A percentile compares a stretch with the other conserved stretches of the same genome.
These are phyloP conservation scores for Sinosuthora webbiana DNA, from an alignment of 2,113 vertebrate species.

Conservation along the genomic window DNA sequence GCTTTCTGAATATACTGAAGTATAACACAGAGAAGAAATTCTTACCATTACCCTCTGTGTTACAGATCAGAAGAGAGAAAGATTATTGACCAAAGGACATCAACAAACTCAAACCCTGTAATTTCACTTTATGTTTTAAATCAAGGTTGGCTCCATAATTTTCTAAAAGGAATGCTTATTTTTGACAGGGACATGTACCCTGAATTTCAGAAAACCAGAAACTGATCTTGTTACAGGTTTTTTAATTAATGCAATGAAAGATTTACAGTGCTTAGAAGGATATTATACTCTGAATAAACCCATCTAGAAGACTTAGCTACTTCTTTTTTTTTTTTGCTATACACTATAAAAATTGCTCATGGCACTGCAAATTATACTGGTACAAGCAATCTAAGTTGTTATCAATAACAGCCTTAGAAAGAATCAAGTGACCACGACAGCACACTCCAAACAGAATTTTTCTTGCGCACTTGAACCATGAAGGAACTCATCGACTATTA, in stretches of 20 bases:
- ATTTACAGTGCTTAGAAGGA: background rate
- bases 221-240: background rate
- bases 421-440: background rate
- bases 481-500: background rate
- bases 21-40: background rate
- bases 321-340: background rate
- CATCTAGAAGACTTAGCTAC: background rate
- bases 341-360: background rate
- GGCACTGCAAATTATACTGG: background rate
- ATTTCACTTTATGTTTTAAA: background rate
- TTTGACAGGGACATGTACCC: background rate
- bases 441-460: background rate
- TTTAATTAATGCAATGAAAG: background rate
- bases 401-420: background rate
- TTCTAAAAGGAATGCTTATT: background rate
- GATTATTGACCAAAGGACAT: background rate
- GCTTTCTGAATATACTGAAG: background rate
- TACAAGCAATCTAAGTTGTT: background rate
- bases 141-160: background rate
- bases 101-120: background rate
- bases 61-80: background rate
- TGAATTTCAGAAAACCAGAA: background rate
- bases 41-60: background rate
- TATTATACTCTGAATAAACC: background rate
- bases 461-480: background rate